Evolutionary conservation across 2,888 invertebrate genomes (phyloP), one percentile per base, ranked within the genome.

Genomic region (Andrena praecox): DNA sequence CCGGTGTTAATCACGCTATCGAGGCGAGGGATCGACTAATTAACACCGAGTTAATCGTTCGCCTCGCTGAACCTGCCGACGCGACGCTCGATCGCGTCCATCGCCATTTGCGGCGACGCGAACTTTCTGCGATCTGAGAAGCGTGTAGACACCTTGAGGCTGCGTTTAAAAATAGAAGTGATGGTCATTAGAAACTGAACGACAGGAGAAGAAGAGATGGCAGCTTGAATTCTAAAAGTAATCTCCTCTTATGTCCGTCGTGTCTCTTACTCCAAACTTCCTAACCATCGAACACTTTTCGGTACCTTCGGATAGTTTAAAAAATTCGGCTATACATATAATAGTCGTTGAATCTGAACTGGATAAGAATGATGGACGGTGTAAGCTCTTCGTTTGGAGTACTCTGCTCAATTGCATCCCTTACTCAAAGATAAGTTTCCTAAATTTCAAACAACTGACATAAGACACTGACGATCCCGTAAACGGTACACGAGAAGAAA

Each of bases 1-100:
- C 77, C 80, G 73, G 74, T 52, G 87, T 87, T 86, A 84, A 88
- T 84, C 86, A 80, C 86, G 78, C 77, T 88, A 89, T 90, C 86
- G 70, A 79, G 74, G 29, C 50, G 56, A 74, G 56, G 75, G 80
- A 87, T 89, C 85, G 78, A 84, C 85, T 89, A 90, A 90, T 89
- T 89, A 88, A 84, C 86, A 79, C 77, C 54, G 52, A 78, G 75
- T 70, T 90, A 87, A 90, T 86, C 76, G 85, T 69, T 74, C 64
- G 66, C 73, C 60, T 60, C 67, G 68, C 68, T 31, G 29, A 64
- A 56, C 35, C 70, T 68, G 10, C 60, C 63, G 69, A 29, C 54
- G 71, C 35, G 69, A 29, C 54, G 71, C 35, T 48, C 29, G 35
- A 68, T 79, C 62, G 29, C 56, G 48, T 52, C 67, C 63, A 29